Conservation (phyloP, 2,888 invertebrate species). For the Sicus ferrugineus region DNA sequence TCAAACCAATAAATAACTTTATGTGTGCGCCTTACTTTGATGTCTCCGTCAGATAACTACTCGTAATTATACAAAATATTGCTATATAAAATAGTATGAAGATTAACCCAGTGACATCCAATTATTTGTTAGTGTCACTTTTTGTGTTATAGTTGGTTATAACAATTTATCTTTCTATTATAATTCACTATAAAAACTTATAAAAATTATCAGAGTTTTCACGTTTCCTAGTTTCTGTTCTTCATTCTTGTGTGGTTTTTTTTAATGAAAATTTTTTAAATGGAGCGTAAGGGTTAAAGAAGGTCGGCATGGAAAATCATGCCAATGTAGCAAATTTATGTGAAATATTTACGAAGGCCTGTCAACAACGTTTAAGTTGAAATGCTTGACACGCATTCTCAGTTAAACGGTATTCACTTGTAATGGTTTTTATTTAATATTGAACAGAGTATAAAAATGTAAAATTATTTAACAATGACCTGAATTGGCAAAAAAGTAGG, state of each 20-base stretch:
- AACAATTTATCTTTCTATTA: neutral
- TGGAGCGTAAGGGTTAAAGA: neutral
- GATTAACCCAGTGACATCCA: neutral
- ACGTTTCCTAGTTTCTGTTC: neutral
- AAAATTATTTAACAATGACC: slow-evolving; percentile 1
- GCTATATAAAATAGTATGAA: too few relatives aligned
- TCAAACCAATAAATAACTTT: neutral
- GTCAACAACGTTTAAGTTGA: slow-evolving; percentile 16
- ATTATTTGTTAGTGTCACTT: neutral
- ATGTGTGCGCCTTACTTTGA: slow-evolving; percentile 6
- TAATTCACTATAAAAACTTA: neutral
- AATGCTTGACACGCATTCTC: slow-evolving; percentile 16
- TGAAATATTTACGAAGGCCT: slow-evolving; percentile 17
- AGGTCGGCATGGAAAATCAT: neutral
- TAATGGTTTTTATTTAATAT: neutral
- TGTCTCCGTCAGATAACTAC: neutral
- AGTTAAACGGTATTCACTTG: neutral
- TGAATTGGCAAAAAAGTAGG: too few relatives aligned
- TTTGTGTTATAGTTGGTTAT: neutral
- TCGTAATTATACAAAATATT: neutral
- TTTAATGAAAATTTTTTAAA: neutral
- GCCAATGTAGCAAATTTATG: too few relatives aligned
- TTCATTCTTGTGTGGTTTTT: neutral
- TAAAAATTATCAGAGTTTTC: neutral
- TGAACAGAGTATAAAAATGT: neutral